Conservation (phyloP, 2,888 invertebrate species). For the Apantesis nais region DNA sequence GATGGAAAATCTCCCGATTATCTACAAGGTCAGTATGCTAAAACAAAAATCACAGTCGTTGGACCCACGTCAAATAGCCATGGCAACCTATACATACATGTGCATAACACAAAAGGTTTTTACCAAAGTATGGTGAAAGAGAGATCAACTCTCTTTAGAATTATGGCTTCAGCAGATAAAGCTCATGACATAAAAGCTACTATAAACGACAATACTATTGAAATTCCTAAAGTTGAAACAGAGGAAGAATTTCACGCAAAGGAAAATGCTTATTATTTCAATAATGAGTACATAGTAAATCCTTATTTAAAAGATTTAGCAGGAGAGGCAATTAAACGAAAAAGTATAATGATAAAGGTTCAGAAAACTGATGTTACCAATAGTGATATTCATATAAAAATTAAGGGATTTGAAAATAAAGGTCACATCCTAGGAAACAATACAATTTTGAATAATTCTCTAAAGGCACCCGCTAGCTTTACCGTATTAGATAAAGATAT, state of each 20-base stretch:
- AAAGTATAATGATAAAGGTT: constrained; percentile 69
- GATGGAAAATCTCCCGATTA: constrained; percentile 72
- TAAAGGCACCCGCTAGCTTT: constrained; percentile 57
- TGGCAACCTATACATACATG: constrained; percentile 61
- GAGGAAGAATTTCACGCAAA: constrained; percentile 60
- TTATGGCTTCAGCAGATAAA: constrained; percentile 61
- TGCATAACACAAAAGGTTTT: constrained; percentile 66
- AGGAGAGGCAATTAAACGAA: constrained; percentile 54
- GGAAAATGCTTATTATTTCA: constrained; percentile 66
- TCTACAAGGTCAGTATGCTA: constrained; percentile 58
- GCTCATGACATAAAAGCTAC: constrained; percentile 60
- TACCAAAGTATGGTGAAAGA: constrained; percentile 66
- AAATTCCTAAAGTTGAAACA: constrained; percentile 55
- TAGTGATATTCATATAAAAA: constrained; percentile 66
- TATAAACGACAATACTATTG: constrained; percentile 60
- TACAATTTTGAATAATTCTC: constrained; percentile 34
- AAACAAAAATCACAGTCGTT: constrained; percentile 59
- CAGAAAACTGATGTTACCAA: constrained; percentile 61
- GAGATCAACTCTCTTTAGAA: constrained; percentile 66
- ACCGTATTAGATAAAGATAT: constrained; percentile 49
- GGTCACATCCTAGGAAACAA: constrained; percentile 55
- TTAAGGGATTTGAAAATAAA: constrained; percentile 60
- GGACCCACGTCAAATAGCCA: constrained; percentile 58
- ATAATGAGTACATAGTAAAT: constrained; percentile 63
- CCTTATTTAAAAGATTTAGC: constrained; percentile 60